Evolutionary conservation across 2,888 invertebrate genomes (phyloP).

Genomic region (Plemyria rubiginata): DNA sequence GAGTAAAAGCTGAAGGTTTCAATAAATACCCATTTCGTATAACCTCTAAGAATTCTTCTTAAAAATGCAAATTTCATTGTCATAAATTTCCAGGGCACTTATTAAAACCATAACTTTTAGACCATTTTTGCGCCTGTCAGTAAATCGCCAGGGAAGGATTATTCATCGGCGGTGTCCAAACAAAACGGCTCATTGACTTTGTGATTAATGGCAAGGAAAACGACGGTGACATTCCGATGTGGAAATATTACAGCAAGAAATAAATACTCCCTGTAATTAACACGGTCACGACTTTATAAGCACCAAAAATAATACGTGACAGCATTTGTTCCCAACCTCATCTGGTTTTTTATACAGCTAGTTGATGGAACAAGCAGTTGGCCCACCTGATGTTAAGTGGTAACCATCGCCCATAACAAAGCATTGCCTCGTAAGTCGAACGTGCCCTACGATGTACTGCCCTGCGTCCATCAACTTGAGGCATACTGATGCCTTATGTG

Average conservation of each 20-base stretch:
- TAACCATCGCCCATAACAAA: too few species aligned
- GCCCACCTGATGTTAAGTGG: too few species aligned
- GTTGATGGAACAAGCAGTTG: too few species aligned
- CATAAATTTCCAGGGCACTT: conserved; percentile 45
- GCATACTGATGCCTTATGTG: too few species aligned
- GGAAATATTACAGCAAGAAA: conserved; percentile 60
- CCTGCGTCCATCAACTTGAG: too few species aligned
- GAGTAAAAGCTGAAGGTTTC: conserved; percentile 12
- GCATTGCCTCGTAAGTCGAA: too few species aligned
- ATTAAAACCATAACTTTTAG: conserved; percentile 52
- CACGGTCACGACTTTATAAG: conserved; percentile 20
- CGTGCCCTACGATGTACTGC: too few species aligned
- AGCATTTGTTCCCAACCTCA: conserved; percentile 9
- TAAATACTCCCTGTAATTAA: conserved; percentile 46
- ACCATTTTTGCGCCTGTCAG: conserved; percentile 56
- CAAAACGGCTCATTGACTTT: conserved; percentile 82
- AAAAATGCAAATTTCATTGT: conserved; percentile 41
- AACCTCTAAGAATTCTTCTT: conserved; percentile 29
- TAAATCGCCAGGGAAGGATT: conserved; percentile 74
- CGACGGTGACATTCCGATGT: conserved; percentile 74
- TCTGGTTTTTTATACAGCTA: too few species aligned
- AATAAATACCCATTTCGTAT: conserved; percentile 23
- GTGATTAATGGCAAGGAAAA: conserved; percentile 80
- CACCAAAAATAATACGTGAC: conserved; percentile 22
- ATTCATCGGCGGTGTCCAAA: conserved; percentile 79